These are phyloP conservation scores for Drosophila gunungcola DNA, from an alignment of 1,140 invertebrate genomes.

Conservation along the genomic window DNA sequence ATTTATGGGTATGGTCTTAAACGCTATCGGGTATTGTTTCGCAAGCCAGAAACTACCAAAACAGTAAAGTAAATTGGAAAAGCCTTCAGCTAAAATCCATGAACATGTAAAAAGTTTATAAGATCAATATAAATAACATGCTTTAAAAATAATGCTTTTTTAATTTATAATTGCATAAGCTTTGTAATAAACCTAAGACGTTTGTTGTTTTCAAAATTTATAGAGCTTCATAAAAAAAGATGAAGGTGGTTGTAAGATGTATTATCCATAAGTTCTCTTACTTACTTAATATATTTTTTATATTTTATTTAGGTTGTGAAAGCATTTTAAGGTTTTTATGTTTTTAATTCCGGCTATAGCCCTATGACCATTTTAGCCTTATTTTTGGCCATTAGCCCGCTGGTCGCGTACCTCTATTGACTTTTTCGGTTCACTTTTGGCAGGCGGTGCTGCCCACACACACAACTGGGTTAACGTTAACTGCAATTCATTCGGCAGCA, in stretches of 20 bases:
- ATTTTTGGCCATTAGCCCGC: neutral
- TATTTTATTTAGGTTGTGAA: neutral
- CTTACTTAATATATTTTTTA: neutral
- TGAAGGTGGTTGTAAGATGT: too few species aligned
- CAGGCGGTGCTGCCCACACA: slow-evolving; percentile 41
- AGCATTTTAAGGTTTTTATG: neutral
- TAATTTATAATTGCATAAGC: too few species aligned
- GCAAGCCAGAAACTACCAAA: neutral
- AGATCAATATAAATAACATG: too few species aligned
- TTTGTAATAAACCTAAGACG: too few species aligned
- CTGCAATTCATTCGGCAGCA: slow-evolving; percentile 51
- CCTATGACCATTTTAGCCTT: neutral
- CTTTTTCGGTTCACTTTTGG: slow-evolving; percentile 33
- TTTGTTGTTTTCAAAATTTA: too few species aligned
- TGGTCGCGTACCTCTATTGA: neutral
- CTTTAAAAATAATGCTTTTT: too few species aligned
- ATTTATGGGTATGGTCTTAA: neutral
- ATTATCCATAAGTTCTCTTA: too few species aligned
- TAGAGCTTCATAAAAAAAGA: too few species aligned
- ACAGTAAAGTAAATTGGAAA: neutral
- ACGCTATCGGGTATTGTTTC: neutral
- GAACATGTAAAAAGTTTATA: too few species aligned
- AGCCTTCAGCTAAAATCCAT: too few species aligned
- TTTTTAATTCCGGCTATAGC: neutral
- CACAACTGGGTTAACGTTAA: slow-evolving; percentile 67